Base-by-base conservation (phyloP, 2,113 vertebrate genomes). In the Grantiella picta region DNA sequence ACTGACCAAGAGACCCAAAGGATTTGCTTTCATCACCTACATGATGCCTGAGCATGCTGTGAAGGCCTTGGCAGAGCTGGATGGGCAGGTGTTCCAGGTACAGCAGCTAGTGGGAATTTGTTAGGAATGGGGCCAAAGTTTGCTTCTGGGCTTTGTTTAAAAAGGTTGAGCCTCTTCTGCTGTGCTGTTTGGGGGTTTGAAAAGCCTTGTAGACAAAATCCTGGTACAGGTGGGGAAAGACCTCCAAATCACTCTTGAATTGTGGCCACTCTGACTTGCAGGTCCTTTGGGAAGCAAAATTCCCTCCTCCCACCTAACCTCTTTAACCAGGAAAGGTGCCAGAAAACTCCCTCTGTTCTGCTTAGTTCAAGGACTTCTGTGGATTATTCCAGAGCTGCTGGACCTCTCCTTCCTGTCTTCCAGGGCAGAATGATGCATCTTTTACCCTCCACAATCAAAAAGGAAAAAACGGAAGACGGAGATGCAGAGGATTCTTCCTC, bases 31-130 rank as follows among this genome's bases (percentile, higher is more conserved):
- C 20, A 15, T 99, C 81, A 99, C 99, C 20, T 99, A 99, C 95
- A 99, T 99, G 98, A 99, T 99, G 35, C 99, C 99, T 0, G 99
- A 99, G 96, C 99, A 99, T 0, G 99, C 99, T 0, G 98, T 99
- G 83, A 97, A 98, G 40, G 99, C 99, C 77, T 98, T 99, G 1
- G 96, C 98, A 1, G 98, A 98, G 59, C 93, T 99, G 63, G 99
- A 99, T 1, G 99, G 99, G 31, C 99, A 99, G 44, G 97, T 99
- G 77, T 99, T 99, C 97, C 99, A 99, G 99, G 99, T 99, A 97
- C 4, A 4, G 63, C 27, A 40, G 73, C 12, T 71, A 47, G 4
- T 53, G 40, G 53, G 65, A 42, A 2, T 9, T 28, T 61, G 38
- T 18, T 47, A 24, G 19, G 28, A 59, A n/a, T 0, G 1, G 22